Conservation (phyloP, 2,888 invertebrate species). For the Eumerus sabulonum region DNA sequence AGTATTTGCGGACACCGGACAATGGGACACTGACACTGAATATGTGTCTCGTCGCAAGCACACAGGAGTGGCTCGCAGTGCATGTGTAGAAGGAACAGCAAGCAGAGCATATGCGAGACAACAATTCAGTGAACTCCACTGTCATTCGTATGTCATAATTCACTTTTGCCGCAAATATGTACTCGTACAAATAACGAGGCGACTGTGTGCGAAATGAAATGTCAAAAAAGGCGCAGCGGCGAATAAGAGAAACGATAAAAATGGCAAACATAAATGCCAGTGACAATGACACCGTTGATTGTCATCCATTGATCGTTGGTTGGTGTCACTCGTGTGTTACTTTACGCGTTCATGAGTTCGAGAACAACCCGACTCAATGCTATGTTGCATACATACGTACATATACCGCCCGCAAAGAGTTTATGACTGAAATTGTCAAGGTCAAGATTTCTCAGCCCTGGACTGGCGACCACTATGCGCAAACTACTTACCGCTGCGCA, state of each 20-base stretch:
- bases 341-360: conserved; percentile 9
- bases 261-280: conserved; percentile 40
- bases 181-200: conserved; percentile 1
- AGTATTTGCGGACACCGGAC: conserved; percentile 16
- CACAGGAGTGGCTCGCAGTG: conserved; percentile 39
- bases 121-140: conserved; percentile 23
- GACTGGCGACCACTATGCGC: conserved; percentile 17
- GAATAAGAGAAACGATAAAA: conserved; percentile 26
- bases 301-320: conserved; percentile 45
- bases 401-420: conserved; percentile 25
- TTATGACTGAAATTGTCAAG: conserved; percentile 63
- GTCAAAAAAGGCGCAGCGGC: conserved; percentile 15
- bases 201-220: conserved; percentile 25
- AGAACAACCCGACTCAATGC: conserved; percentile 30
- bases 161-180: conserved; percentile 29
- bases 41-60: conserved; percentile 18
- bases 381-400: too few relatives aligned
- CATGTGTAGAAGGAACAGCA: conserved; percentile 3
- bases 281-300: conserved; percentile 60
- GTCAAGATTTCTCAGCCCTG: conserved; percentile 60
- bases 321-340: conserved; percentile 32
- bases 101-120: too few relatives aligned
- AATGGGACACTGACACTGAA: conserved; percentile 46
- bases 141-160: conserved; percentile 52
- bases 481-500: conserved; percentile 28